Conservation (phyloP, 2,888 invertebrate genomes). For the Drosophila acutilabella region DNA sequence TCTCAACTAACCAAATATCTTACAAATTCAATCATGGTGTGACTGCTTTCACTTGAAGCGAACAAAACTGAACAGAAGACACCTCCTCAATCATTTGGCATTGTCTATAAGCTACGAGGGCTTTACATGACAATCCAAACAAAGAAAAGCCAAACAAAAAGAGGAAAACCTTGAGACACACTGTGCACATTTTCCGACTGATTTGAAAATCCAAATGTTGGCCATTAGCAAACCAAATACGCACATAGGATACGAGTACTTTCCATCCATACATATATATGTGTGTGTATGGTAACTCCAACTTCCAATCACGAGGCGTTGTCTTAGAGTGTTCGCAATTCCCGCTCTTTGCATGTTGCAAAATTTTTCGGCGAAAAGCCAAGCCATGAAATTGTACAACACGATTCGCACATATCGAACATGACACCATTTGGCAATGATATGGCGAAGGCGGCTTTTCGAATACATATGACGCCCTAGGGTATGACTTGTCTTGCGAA, state of each 20-base stretch:
- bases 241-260: constrained; percentile 24
- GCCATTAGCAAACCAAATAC: constrained; percentile 81
- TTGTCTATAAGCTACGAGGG: constrained; percentile 47
- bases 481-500: constrained; percentile 35
- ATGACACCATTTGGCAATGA: constrained; percentile 74
- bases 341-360: constrained; percentile 49
- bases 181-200: constrained; percentile 76
- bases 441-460: constrained; percentile 47
- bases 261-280: not conserved
- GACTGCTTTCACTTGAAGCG: constrained; percentile 19
- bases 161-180: constrained; percentile 15
- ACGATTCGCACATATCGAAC: constrained; percentile 79
- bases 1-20: not conserved
- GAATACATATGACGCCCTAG: constrained; percentile 36
- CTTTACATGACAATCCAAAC: constrained; percentile 29
- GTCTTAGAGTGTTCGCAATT: constrained; percentile 19
- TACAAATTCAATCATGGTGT: constrained; percentile 40
- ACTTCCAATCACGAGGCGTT: constrained; percentile 34
- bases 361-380: constrained; percentile 68
- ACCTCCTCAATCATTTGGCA: constrained; percentile 51
- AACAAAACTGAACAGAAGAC: not conserved
- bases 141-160: not conserved
- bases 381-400: constrained; percentile 81
- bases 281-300: constrained; percentile 9
- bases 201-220: constrained; percentile 74